Evolutionary conservation across 2,888 invertebrate species (phyloP), one percentile per base, ranked within the genome.

Genomic region (Dryobotodes eremita): DNA sequence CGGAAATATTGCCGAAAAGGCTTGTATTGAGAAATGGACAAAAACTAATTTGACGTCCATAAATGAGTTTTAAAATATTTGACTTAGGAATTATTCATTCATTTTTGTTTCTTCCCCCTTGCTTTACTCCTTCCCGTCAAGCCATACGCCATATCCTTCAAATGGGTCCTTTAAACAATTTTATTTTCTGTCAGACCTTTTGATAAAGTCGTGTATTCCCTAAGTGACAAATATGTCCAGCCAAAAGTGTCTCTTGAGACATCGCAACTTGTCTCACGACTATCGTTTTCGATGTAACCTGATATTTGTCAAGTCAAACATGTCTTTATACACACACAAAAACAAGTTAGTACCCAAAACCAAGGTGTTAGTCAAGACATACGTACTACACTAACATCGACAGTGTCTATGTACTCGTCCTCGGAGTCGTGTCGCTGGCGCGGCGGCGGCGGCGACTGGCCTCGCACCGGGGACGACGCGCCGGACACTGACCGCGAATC

Each of bases 401-500:
- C 97, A 23, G 98, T 98, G 94, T 98, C 98, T 77, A 98, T 98
- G 93, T 98, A 98, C 94, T 98, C 98, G 91, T 98, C 98, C 87
- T 98, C 98, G 68, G 98, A 98, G 91, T 98, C 98, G 92, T 98
- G 98, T 55, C 98, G 97, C 55, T 94, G 88, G 64, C 97, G 46
- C 23, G 31, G 90, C 71, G 92, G 90, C 72, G 90, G 88, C 20
- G 95, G 94, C 5, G 94, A 91, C 31, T 85, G 80, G 36, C 88
- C 88, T 46, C 92, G 94, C 3, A 84, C 71, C 0, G 96, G 95
- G 0, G 95, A 94, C 86, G 98, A 97, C 75, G 97, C 97, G 36
- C 98, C 98, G 88, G 98, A 98, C 77, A 97, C 97, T 87, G 98
- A 98, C 78, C 98, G 96, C 1, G 98, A 98, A 84, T 97, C 98